Conservation (phyloP, 2,113 vertebrate species). For the Nothocercus julius region DNA sequence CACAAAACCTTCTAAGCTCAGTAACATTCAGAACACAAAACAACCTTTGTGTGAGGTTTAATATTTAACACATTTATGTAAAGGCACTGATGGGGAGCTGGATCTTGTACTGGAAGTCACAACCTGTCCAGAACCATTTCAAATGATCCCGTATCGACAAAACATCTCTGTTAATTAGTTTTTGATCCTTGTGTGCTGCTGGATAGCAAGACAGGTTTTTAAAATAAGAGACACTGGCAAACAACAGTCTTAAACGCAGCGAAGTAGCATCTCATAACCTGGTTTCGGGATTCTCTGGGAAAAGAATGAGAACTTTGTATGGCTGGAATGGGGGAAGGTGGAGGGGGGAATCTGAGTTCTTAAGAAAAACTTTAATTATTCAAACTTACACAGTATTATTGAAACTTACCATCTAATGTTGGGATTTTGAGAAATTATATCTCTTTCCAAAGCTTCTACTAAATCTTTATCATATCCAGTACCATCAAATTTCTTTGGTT, state of each 20-base stretch:
- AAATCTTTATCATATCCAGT: slow-evolving; percentile 95
- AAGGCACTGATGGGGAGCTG: background rate
- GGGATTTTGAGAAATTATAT: slow-evolving; percentile 98
- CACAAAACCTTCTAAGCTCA: slow-evolving; percentile 18
- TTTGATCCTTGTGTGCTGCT: background rate
- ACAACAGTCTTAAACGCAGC: background rate
- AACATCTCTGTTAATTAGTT: background rate
- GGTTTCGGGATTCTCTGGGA: background rate
- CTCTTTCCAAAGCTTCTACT: slow-evolving; percentile 94
- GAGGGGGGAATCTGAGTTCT: background rate
- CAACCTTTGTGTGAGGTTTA: slow-evolving; percentile 36
- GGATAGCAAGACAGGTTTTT: background rate
- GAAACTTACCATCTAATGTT: slow-evolving; percentile 91
- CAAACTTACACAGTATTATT: slow-evolving; percentile 72
- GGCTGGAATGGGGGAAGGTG: background rate
- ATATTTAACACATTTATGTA: slow-evolving; percentile 49
- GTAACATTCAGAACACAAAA: slow-evolving; percentile 13
- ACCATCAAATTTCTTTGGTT: slow-evolving; percentile 92
- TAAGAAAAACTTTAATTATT: background rate
- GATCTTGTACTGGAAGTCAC: background rate
- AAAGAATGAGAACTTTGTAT: background rate
- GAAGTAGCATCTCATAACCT: background rate
- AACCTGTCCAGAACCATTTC: background rate
- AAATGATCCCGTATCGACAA: background rate
- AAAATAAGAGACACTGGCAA: background rate